These are phyloP conservation scores for Chionodraco myersi DNA, from an alignment of 2,113 vertebrate species.

Conservation along the genomic window DNA sequence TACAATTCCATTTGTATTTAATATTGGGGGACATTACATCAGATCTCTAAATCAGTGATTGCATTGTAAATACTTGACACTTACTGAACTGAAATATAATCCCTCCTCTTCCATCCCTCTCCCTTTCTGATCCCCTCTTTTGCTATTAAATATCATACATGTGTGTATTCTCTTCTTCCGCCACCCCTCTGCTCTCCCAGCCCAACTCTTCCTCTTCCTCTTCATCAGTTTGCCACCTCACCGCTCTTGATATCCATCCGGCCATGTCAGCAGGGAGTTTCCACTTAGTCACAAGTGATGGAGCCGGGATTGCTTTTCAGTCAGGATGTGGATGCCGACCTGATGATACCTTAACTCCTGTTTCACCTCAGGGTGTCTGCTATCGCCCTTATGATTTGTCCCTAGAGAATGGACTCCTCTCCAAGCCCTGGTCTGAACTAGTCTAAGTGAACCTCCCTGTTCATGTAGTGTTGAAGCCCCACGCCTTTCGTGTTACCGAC, in stretches of 20 bases:
- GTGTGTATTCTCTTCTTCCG: not conserved
- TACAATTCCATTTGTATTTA: not conserved
- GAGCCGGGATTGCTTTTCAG: conserved; percentile 43
- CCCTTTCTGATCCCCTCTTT: not conserved
- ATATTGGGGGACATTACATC: not conserved
- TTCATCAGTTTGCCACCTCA: conserved; percentile 10
- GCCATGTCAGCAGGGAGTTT: conserved; percentile 14
- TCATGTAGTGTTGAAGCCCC: conserved; percentile 28
- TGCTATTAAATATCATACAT: not conserved
- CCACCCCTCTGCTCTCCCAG: conserved; percentile 29
- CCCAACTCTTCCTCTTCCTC: conserved; percentile 26
- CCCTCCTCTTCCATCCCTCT: not conserved
- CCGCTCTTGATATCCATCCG: conserved; percentile 17
- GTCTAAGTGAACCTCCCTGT: conserved; percentile 6
- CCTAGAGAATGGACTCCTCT: conserved; percentile 8
- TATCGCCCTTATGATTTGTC: conserved; percentile 22
- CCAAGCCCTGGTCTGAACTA: not conserved
- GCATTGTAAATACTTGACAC: not conserved
- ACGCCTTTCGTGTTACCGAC: conserved; percentile 10
- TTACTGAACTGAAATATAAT: conserved; percentile 37
- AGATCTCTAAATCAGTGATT: not conserved
- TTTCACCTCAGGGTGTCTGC: conserved; percentile 33
- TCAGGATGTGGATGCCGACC: conserved; percentile 42
- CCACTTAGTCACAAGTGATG: conserved; percentile 36
- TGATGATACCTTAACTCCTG: conserved; percentile 28